Base-by-base conservation (phyloP, 2,888 invertebrate genomes). In the Meiosimyza decipiens region DNA sequence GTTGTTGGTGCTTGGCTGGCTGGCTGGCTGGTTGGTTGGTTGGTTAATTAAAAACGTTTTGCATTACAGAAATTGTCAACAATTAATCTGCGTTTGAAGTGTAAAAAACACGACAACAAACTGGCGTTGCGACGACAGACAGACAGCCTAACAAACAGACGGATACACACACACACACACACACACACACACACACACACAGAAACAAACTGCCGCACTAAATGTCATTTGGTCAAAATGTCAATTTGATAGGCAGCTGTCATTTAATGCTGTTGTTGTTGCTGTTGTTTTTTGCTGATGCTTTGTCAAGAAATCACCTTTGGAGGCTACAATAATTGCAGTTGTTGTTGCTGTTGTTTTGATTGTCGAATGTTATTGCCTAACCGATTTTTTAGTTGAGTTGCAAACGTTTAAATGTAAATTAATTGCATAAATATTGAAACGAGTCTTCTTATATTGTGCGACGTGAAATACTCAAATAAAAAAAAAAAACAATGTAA, bases 191-290 rank as follows among this genome's bases (percentile, higher is more conserved):
- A n/a, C n/a, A n/a, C n/a, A n/a, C n/a, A n/a, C 66, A n/a, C 12
- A 49, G 69, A 16, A 59, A 47, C 49, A 51, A 57, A 47, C 40
- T 40, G 40, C 9, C 40, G 40, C 2, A 40, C 40, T 40, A 40
- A 40, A 40, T 40, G 40, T 40, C 72, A 80, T 82, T 82, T 82
- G 80, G 82, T 80, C 79, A 79, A 80, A 82, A 81, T 82, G 82
- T 83, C 81, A 78, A 78, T 75, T 76, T 77, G 78, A 80, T 80
- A 80, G 79, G 79, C 81, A 80, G 80, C 80, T 81, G 82, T 77
- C 79, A 71, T 62, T 71, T 75, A 77, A 15, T 33, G 49, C 13
- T 51, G 63, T 71, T 62, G 33, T 50, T 51, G 15, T 22, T 18
- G 16, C 9, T 51, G 12, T 65, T 15, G 9, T 15, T 22, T 22